Base-by-base conservation (phyloP, 2,888 invertebrate genomes). In the Macaria notata region DNA sequence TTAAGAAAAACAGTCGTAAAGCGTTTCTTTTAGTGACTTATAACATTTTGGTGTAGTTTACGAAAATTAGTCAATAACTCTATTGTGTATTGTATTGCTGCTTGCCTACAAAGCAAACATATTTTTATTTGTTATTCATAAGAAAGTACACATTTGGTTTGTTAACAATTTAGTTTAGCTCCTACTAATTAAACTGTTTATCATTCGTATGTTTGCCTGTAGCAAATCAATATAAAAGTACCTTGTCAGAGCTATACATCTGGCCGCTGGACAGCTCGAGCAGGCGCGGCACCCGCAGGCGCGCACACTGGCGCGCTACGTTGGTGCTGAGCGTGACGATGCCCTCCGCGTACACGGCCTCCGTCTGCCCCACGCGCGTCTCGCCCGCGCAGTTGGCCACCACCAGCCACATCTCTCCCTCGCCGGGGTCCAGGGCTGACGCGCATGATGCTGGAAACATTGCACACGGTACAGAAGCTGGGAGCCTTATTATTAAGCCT, bases 311-410 rank as follows among this genome's bases (percentile, higher is more conserved):
- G 63, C 93, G 93, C 8, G 97, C 97, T 84, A 97, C 97, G 78
- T 97, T 97, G 42, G 94, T 73, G 81, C 96, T 96, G 41, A 98
- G 90, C 69, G 96, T 96, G 59, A 94, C 92, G 65, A 98, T 96
- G 9, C 98, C 98, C 82, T 98, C 98, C 70, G 95, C 94, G 84
- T 98, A 98, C 29, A 98, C 96, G 3, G 96, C 95, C 80, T 98
- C 97, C 8, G 95, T 95, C 89, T 98, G 97, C 9, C 96, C 96
- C 55, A 94, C 94, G 79, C 97, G 95, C 3, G 98, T 98, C 88
- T 98, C 98, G 3, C 96, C 97, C 1, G 98, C 98, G 81, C 98
- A 96, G 88, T 98, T 98, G 61, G 97, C 94, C 47, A 97, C 96
- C 78, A 94, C 94, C 72, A 95, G 95, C 94, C 96, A 96, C 0